Evolutionary conservation across 2,113 vertebrate species (phyloP).

Genomic region (Cryptoleucopteryx plumbea): DNA sequence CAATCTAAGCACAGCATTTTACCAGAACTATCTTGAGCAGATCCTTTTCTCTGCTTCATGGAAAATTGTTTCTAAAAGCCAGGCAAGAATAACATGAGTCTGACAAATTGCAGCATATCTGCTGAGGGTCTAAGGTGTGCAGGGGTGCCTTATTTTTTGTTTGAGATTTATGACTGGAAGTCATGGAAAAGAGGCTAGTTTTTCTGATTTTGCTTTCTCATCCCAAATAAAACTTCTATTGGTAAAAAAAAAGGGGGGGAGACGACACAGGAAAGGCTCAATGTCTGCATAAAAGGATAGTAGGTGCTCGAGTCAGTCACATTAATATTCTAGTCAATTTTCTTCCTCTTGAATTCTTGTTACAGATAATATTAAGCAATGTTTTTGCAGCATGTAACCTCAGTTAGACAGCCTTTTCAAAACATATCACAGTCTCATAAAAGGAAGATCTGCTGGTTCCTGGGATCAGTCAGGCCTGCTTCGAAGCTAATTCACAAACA

Average conservation of each 20-base stretch:
- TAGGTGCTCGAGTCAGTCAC: not conserved
- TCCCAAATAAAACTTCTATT: not conserved
- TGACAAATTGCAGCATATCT: not conserved
- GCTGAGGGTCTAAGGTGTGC: not conserved
- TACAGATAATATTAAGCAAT: not conserved
- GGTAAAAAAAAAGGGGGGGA: rapidly evolving
- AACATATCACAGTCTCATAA: not conserved
- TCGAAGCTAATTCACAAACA: not conserved
- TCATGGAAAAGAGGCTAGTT: not conserved
- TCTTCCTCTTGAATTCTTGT: not conserved
- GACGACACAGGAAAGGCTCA: rapidly evolving
- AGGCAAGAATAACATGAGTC: not conserved
- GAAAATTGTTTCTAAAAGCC: not conserved
- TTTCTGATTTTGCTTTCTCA: not conserved
- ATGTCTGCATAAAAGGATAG: not conserved
- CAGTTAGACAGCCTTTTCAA: not conserved
- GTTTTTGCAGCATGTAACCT: not conserved
- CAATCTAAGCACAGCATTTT: not conserved
- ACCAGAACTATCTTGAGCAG: not conserved
- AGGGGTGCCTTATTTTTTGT: not conserved
- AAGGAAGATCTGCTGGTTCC: not conserved
- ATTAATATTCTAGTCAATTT: not conserved
- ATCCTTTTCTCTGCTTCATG: not conserved
- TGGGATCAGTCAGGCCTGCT: not conserved
- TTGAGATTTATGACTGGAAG: not conserved